Percentiles rank a stretch among this genome's conserved stretches.
Conservation (phyloP, 2,113 vertebrate genomes). For the Axis porcinus region DNA sequence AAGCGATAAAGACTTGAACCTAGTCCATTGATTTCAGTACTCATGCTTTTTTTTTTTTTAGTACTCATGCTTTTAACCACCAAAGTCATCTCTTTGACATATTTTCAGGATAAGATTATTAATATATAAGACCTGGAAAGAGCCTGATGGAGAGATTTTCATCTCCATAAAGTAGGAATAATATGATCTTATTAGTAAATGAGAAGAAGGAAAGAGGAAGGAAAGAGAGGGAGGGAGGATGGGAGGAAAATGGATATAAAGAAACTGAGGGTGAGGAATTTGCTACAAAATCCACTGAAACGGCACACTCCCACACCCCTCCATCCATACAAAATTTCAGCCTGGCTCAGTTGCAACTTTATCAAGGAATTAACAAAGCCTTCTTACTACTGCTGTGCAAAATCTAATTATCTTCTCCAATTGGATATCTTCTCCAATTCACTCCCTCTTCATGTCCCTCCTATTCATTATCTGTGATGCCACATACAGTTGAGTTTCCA, state of each 20-base stretch:
- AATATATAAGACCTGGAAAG: background rate
- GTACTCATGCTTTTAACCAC: background rate
- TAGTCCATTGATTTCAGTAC: background rate
- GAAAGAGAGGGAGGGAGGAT: background rate
- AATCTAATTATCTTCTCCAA: background rate
- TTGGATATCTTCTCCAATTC: background rate
- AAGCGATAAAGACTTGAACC: background rate
- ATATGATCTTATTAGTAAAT: background rate
- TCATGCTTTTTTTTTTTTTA: background rate
- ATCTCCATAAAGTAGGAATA: background rate
- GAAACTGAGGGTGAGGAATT: background rate
- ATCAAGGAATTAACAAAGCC: background rate
- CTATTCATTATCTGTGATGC: background rate
- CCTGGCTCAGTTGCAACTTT: background rate
- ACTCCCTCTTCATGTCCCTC: background rate
- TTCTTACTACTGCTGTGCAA: background rate
- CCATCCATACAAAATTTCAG: background rate
- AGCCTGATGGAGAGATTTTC: background rate
- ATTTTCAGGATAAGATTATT: background rate
- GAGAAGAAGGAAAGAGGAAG: background rate
- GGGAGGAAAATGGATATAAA: background rate
- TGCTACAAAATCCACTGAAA: background rate
- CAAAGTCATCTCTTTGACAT: background rate
- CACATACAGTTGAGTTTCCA: background rate
- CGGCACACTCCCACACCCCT: accelerated